These are phyloP conservation scores for Lordiphosa collinella DNA, from an alignment of 1,140 invertebrate species.

Conservation along the genomic window DNA sequence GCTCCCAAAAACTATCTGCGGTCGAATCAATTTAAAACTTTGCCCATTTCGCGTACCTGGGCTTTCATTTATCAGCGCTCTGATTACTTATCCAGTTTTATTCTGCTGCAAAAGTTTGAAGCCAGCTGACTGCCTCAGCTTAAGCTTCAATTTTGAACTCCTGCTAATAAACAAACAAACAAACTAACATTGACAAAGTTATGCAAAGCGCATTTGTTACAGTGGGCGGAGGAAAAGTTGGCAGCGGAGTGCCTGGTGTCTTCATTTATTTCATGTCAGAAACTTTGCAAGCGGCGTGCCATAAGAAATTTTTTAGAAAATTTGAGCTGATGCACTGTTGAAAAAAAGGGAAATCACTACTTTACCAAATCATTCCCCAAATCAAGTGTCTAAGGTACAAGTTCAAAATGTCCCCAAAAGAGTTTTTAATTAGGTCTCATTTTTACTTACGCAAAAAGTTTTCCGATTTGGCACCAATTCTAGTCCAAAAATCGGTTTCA, in stretches of 20 bases:
- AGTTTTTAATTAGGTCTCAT: too few species aligned
- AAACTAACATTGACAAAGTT: slow-evolving; percentile 44
- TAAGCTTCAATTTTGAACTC: slow-evolving; percentile 9
- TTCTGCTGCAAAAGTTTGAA: background rate
- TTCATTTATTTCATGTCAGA: slow-evolving; percentile 64
- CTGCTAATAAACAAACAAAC: slow-evolving; percentile 44
- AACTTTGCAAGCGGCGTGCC: slow-evolving; percentile 23
- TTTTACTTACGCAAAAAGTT: too few species aligned
- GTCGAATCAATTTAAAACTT: slow-evolving; percentile 34
- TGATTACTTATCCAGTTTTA: slow-evolving; percentile 13
- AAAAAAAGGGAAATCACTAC: too few species aligned
- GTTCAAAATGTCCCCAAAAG: too few species aligned
- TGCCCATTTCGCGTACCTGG: slow-evolving; percentile 15
- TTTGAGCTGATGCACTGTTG: background rate
- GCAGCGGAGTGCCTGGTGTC: slow-evolving; percentile 10
- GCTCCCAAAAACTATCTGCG: slow-evolving; percentile 1
- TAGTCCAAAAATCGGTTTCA: too few species aligned
- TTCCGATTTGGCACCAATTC: too few species aligned
- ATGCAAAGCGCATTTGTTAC: slow-evolving; percentile 46
- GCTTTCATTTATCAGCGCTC: slow-evolving; percentile 45
- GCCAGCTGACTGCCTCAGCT: background rate
- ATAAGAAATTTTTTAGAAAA: background rate
- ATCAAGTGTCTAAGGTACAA: too few species aligned
- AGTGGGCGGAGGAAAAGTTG: background rate
- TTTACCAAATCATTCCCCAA: too few species aligned